A percentile compares a stretch with the other conserved stretches of the same genome.
phyloP scores from a whole-genome alignment of 2,888 invertebrate species.

The Quadroppia sp. region DNA sequence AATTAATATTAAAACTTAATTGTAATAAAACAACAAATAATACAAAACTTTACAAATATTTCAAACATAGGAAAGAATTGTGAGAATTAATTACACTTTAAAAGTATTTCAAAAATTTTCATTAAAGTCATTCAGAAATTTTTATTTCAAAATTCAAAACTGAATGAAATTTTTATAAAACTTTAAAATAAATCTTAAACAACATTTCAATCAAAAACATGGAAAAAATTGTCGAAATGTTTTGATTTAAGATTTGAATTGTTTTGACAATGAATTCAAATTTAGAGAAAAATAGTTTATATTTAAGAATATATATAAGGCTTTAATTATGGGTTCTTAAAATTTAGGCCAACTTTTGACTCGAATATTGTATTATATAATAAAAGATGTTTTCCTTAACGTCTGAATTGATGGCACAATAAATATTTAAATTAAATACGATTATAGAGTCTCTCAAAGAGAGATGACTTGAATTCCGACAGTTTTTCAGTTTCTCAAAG shows the following conservation, averaged over 20 bases:
- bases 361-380: neutral
- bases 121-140: constrained; percentile 5
- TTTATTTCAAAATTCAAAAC: neutral
- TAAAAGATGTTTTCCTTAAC: neutral
- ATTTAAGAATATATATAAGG: neutral
- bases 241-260: too few species aligned
- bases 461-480: neutral
- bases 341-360: neutral
- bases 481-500: neutral
- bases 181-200: neutral
- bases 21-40: neutral
- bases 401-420: constrained; percentile 2
- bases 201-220: neutral
- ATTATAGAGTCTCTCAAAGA: neutral
- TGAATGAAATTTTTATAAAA: neutral
- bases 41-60: neutral
- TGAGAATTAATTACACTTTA: neutral
- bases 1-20: too few species aligned
- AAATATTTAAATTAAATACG: constrained; percentile 31
- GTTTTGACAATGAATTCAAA: too few species aligned
- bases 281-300: too few species aligned
- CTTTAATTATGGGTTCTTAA: neutral
- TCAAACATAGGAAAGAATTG: neutral
- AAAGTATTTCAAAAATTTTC: neutral
- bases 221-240: too few species aligned